Evolutionary conservation across 2,888 invertebrate genomes (phyloP).

Genomic region (Drosophila borealis): DNA sequence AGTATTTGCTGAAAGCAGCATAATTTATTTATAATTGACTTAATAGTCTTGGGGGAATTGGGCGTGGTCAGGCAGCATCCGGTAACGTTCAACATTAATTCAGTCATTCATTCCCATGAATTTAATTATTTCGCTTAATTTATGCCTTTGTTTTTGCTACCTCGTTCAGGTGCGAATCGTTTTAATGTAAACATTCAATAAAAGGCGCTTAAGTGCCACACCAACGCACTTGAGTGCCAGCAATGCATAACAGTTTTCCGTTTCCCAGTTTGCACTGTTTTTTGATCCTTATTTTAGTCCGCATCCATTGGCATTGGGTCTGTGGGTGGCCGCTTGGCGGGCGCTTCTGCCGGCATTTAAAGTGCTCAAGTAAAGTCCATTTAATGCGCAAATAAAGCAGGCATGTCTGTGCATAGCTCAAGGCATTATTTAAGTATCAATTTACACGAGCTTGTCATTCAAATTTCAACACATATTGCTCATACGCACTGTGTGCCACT

Average conservation of each 20-base stretch:
- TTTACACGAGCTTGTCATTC: slow-evolving; percentile 63
- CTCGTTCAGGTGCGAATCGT: slow-evolving; percentile 50
- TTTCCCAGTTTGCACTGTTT: not conserved
- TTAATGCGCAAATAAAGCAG: slow-evolving; percentile 32
- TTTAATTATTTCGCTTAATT: slow-evolving; percentile 74
- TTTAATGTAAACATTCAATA: slow-evolving; percentile 51
- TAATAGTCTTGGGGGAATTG: slow-evolving; percentile 60
- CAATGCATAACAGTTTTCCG: slow-evolving; percentile 4
- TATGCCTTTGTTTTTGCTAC: slow-evolving; percentile 45
- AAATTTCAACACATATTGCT: slow-evolving; percentile 49
- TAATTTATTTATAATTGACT: slow-evolving; percentile 79
- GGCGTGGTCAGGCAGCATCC: slow-evolving; percentile 30
- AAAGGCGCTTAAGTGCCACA: slow-evolving; percentile 27
- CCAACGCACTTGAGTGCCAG: slow-evolving; percentile 19
- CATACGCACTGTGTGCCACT: slow-evolving; percentile 28
- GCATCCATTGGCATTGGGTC: not conserved
- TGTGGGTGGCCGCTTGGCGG: slow-evolving; percentile 26
- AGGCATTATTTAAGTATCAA: slow-evolving; percentile 57
- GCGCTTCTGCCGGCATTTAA: slow-evolving; percentile 8
- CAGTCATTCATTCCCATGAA: slow-evolving; percentile 56
- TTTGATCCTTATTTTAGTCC: not conserved
- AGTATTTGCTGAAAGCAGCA: slow-evolving; percentile 53
- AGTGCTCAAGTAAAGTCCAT: slow-evolving; percentile 28
- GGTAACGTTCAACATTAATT: slow-evolving; percentile 15
- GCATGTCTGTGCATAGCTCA: slow-evolving; percentile 35